Evolutionary conservation across 2,888 invertebrate species (phyloP), one percentile per base, ranked within the genome.

Genomic region (Pyralis farinalis): DNA sequence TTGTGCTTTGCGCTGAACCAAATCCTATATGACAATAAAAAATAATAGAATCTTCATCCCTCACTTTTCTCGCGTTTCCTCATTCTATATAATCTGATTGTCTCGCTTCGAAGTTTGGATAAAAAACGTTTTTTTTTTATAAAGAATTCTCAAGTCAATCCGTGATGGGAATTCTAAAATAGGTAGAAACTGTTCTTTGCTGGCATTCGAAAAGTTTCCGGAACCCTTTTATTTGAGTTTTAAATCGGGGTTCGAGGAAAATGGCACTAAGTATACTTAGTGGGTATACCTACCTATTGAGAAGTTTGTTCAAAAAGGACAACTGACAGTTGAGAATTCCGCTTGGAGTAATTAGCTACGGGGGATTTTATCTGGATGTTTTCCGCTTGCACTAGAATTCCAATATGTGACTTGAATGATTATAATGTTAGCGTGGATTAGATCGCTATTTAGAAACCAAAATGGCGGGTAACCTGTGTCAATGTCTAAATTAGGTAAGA

Each of bases 1-100:
- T 63, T 67, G 64, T 68, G 71, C 77, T 76, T 78, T 63, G 66
- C 63, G 66, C 69, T 63, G 66, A 71, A 77, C 71, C 78, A 76
- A 75, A 68, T 66, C 62, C 58, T 53, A 56, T 61, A 58, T 69
- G 83, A 83, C 82, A 82, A 82, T 84, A 81, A 79, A 66, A 64
- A 58, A 59, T 62, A 64, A 16, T 16, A 16, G 52, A 37, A 51
- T 53, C 53, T 38, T 57, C 54, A 53, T 59, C 47, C 46, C 53
- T 58, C 58, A 62, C 58, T 53, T 63, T 52, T 55, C 72, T 68
- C 71, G 70, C 72, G 67, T 69, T 65, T 66, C 21, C 67, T 63
- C 63, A 52, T 64, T 61, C 58, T 61, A 62, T 70, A 65, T 71
- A 71, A 73, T 68, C 67, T 63, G 60, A 66, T 63, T 57, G 46